Conservation (phyloP, 2,888 invertebrate species). For the Orthosia gothica region DNA sequence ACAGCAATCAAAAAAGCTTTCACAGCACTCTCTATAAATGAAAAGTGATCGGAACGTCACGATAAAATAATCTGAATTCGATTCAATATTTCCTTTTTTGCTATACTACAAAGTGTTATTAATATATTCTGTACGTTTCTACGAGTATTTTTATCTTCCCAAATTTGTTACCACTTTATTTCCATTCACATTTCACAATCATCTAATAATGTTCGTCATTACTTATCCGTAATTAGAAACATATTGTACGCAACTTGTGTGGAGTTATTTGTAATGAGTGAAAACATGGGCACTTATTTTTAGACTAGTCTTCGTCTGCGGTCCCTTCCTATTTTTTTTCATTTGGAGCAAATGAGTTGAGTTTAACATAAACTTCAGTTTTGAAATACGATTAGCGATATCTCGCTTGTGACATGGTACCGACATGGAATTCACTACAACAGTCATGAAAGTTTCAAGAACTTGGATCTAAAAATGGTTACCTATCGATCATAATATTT, state of each 20-base stretch:
- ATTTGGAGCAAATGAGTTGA: background rate
- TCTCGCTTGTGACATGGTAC: background rate
- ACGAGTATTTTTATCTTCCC: slow-evolving; percentile 14
- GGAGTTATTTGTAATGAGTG: slow-evolving; percentile 48
- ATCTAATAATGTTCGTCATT: slow-evolving; percentile 60
- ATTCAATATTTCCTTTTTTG: background rate
- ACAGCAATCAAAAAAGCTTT: slow-evolving; percentile 9
- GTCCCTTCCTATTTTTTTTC: background rate
- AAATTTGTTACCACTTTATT: slow-evolving; percentile 41
- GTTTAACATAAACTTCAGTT: background rate
- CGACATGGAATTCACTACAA: background rate
- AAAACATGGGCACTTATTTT: slow-evolving; percentile 57
- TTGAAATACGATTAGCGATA: background rate
- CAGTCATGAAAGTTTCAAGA: too few species aligned
- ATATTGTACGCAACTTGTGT: slow-evolving; percentile 58
- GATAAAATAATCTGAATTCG: background rate
- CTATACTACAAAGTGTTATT: background rate
- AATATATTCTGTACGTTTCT: background rate
- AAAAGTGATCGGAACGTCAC: background rate
- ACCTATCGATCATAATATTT: too few species aligned
- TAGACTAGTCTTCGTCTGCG: slow-evolving; percentile 29
- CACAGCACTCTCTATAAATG: slow-evolving; percentile 15
- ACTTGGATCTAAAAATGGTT: background rate
- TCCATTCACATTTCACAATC: slow-evolving; percentile 42
- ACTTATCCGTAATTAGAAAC: slow-evolving; percentile 66